Evolutionary conservation across 2,888 invertebrate genomes (phyloP).

Genomic region (Erebia epiphron): DNA sequence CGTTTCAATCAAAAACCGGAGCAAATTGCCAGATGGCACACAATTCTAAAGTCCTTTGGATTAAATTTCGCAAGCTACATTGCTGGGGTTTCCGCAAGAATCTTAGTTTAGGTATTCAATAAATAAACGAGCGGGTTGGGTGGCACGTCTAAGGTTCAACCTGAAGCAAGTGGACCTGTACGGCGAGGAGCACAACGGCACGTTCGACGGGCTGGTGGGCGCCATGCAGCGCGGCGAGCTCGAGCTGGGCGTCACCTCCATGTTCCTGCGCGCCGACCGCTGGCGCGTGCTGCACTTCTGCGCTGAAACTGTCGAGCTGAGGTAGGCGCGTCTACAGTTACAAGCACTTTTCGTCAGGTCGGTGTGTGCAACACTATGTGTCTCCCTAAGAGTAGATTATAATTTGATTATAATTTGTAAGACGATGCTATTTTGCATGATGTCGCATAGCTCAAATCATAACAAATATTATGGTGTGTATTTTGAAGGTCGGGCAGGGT

Average conservation of each 20-base stretch:
- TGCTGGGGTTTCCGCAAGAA: not conserved
- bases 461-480: too few species aligned
- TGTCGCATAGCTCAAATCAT: too few species aligned
- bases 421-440: too few species aligned
- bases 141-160: conserved; percentile 50
- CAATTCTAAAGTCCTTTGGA: too few species aligned
- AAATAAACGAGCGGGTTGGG: not conserved
- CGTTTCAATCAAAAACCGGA: too few species aligned
- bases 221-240: conserved; percentile 78
- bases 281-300: conserved; percentile 76
- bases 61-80: too few species aligned
- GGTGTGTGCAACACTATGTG: too few species aligned
- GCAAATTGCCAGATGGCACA: too few species aligned
- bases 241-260: conserved; percentile 76
- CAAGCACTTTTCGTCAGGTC: too few species aligned
- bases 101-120: not conserved
- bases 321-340: conserved; percentile 5
- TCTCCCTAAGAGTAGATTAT: too few species aligned
- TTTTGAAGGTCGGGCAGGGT: too few species aligned
- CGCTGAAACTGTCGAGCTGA: conserved; percentile 75
- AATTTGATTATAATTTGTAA: too few species aligned
- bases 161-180: conserved; percentile 68
- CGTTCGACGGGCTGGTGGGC: conserved; percentile 83
- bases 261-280: conserved; percentile 84
- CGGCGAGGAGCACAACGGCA: conserved; percentile 81